A percentile compares a stretch with the other conserved stretches of the same genome.
Evolutionary conservation across 1,140 invertebrate species (phyloP).

Genomic region (Gonatopus flavifemur): DNA sequence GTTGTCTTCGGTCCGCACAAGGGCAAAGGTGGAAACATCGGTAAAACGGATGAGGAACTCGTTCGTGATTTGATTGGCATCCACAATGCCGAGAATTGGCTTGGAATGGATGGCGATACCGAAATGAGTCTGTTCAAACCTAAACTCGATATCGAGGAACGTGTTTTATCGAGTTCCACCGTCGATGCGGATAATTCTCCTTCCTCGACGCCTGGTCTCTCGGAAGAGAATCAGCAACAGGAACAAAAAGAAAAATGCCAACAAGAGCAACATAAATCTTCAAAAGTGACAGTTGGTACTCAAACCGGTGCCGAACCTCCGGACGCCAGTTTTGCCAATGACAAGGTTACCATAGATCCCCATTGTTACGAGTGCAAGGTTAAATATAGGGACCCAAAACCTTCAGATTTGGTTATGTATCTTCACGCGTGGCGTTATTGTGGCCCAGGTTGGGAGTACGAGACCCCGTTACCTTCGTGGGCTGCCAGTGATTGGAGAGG

Average conservation of each 20-base stretch:
- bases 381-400: conserved; percentile 85
- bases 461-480: conserved; percentile 86
- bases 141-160: conserved; percentile 68
- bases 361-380: conserved; percentile 93
- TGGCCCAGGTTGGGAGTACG: conserved; percentile 88
- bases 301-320: conserved; percentile 78
- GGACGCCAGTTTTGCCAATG: conserved; percentile 68
- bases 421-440: conserved; percentile 92
- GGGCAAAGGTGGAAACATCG: conserved; percentile 89
- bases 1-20: conserved; percentile 87
- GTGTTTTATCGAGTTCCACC: conserved; percentile 37
- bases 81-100: conserved; percentile 91
- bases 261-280: conserved; percentile 26
- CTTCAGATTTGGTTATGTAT: conserved; percentile 91
- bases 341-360: conserved; percentile 77
- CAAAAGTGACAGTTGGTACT: conserved; percentile 75
- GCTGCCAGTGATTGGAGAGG: conserved; percentile 78
- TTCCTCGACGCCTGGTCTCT: conserved; percentile 42
- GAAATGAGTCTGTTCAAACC: conserved; percentile 77
- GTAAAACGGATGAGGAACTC: conserved; percentile 88
- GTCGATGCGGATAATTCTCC: conserved; percentile 47
- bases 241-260: conserved; percentile 15
- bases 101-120: conserved; percentile 87
- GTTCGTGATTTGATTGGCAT: conserved; percentile 86
- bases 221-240: conserved; percentile 44